Conservation (phyloP, 2,113 vertebrate species). For the Silurus glanis region DNA sequence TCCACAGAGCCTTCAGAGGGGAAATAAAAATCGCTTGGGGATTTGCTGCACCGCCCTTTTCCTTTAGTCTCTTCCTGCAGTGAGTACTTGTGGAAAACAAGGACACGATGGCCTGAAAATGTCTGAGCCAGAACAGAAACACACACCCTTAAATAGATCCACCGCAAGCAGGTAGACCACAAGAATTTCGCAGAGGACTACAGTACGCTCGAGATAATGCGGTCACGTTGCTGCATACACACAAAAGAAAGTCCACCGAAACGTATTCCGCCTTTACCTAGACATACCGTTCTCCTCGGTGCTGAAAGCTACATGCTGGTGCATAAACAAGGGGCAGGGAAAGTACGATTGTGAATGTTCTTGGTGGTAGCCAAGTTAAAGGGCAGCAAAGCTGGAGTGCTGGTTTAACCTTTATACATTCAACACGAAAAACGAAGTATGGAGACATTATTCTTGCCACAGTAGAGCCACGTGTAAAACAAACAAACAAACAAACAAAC, state of each 20-base stretch:
- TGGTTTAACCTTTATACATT: background rate
- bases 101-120: constrained; percentile 47
- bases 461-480: background rate
- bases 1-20: background rate
- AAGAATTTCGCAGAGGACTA: background rate
- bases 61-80: constrained; percentile 28
- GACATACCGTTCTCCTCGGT: background rate
- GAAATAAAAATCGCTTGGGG: constrained; percentile 2
- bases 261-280: background rate
- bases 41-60: constrained; percentile 38
- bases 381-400: background rate
- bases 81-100: constrained; percentile 21
- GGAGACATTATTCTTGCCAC: background rate
- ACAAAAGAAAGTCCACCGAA: background rate
- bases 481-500: background rate
- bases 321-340: background rate
- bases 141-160: constrained; percentile 42
- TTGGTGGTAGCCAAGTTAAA: constrained; percentile 7
- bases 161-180: constrained; percentile 15
- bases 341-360: background rate
- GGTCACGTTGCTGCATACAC: background rate
- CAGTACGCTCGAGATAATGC: background rate
- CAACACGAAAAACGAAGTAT: background rate
- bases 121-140: constrained; percentile 36
- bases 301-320: background rate